phyloP scores from a whole-genome alignment of 2,113 vertebrate genomes.

The Takifugu flavidus region DNA sequence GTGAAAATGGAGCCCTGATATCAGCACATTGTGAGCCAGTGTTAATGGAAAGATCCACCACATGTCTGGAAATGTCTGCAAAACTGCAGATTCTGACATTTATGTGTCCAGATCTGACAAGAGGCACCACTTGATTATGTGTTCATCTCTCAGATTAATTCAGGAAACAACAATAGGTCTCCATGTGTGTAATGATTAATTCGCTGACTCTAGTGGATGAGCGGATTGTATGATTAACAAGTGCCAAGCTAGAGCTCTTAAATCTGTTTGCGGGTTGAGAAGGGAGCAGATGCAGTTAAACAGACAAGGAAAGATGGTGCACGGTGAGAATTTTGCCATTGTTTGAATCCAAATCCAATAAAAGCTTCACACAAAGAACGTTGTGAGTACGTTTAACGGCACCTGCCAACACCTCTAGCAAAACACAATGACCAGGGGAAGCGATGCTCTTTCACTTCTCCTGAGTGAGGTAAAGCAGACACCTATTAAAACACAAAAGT shows the following conservation, averaged over 20 bases:
- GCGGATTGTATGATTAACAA: not conserved
- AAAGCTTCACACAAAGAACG: constrained; percentile 32
- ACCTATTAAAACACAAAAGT: constrained; percentile 37
- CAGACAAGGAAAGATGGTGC: not conserved
- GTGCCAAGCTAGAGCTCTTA: constrained; percentile 2
- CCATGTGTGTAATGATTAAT: not conserved
- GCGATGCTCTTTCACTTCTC: constrained; percentile 44
- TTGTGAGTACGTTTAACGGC: constrained; percentile 19
- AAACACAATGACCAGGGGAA: constrained; percentile 49
- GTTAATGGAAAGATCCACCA: no score
- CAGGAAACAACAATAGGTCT: not conserved
- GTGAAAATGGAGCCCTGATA: no score
- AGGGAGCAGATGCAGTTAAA: not conserved
- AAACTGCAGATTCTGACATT: not conserved
- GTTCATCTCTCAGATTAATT: constrained; percentile 25
- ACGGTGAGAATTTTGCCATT: constrained; percentile 1
- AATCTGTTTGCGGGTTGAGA: not conserved
- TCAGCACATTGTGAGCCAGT: no score
- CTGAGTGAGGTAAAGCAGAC: constrained; percentile 52
- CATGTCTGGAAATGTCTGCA: no score
- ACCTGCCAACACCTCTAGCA: constrained; percentile 50
- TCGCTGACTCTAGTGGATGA: constrained; percentile 7
- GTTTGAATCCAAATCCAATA: constrained; percentile 26
- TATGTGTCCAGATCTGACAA: not conserved
- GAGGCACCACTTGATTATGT: constrained; percentile 8